phyloP scores from a whole-genome alignment of 2,113 vertebrate genomes.

The Alces alces region DNA sequence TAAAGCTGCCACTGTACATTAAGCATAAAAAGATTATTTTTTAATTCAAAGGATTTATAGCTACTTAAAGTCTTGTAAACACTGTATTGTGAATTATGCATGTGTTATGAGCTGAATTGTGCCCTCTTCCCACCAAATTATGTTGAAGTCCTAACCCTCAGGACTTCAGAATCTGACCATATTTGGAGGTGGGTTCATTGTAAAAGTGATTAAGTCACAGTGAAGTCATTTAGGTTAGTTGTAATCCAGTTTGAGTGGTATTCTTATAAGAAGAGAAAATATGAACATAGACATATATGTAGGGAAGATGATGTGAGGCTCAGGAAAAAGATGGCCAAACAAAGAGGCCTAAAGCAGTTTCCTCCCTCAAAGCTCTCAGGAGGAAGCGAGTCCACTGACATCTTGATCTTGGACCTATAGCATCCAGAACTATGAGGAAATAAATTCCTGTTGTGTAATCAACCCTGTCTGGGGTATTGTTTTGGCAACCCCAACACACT shows the following conservation, averaged over 20 bases:
- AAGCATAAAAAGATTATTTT: slow-evolving; percentile 12
- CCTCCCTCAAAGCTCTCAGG: not conserved
- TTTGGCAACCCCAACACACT: not conserved
- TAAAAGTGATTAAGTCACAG: not conserved
- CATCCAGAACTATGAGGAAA: not conserved
- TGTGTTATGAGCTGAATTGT: not conserved
- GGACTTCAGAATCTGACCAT: not conserved
- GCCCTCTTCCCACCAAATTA: not conserved
- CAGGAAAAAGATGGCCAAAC: not conserved
- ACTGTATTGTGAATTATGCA: not conserved
- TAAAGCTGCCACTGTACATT: slow-evolving; percentile 11
- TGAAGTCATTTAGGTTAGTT: not conserved
- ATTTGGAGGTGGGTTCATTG: not conserved
- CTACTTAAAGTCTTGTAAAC: not conserved
- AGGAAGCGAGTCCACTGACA: not conserved
- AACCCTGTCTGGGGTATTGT: not conserved
- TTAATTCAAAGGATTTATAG: not conserved
- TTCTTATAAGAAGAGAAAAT: not conserved
- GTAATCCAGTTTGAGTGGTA: not conserved
- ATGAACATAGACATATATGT: not conserved
- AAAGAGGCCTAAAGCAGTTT: not conserved
- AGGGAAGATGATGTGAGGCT: not conserved
- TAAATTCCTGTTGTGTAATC: not conserved
- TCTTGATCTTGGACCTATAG: not conserved
- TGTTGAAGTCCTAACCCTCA: not conserved